A percentile compares a stretch with the other conserved stretches of the same genome.
These are phyloP conservation scores for Mesoclemmys tuberculata DNA, from an alignment of 2,113 vertebrate genomes.

Conservation along the genomic window DNA sequence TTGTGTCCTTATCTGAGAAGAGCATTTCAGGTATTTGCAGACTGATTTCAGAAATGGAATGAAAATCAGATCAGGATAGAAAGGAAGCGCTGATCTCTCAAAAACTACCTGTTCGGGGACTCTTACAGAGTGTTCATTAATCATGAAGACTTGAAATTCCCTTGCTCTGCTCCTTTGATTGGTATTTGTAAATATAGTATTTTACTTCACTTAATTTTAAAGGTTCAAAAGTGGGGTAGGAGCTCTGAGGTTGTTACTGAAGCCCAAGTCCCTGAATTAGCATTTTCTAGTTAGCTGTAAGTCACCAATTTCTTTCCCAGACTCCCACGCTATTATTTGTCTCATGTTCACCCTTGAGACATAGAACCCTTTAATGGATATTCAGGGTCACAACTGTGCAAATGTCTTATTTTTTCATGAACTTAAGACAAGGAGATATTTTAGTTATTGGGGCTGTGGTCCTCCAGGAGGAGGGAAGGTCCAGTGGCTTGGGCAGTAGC, in stretches of 20 bases:
- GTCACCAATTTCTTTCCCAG: not conserved
- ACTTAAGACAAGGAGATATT: not conserved
- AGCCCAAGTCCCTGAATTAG: not conserved
- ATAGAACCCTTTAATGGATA: not conserved
- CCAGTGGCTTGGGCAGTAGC: fast-evolving
- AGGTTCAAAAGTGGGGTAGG: not conserved
- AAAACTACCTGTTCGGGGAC: conserved; percentile 28
- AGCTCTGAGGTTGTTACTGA: not conserved
- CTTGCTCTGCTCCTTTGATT: not conserved
- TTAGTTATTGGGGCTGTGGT: not conserved
- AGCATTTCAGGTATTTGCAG: conserved; percentile 11
- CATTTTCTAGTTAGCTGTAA: not conserved
- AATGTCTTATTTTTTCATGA: not conserved
- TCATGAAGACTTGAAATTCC: conserved; percentile 9
- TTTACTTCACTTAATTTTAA: not conserved
- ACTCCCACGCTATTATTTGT: not conserved
- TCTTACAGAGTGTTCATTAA: conserved; percentile 44
- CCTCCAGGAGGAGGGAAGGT: not conserved
- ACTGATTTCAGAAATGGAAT: conserved; percentile 35
- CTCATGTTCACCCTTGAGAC: not conserved
- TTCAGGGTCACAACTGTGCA: not conserved
- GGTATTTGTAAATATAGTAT: not conserved
- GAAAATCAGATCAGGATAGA: conserved; percentile 62
- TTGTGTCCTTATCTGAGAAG: not conserved
- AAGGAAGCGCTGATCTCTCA: conserved; percentile 34